Conservation (phyloP, 2,888 invertebrate genomes). For the Drosophila borborema region DNA sequence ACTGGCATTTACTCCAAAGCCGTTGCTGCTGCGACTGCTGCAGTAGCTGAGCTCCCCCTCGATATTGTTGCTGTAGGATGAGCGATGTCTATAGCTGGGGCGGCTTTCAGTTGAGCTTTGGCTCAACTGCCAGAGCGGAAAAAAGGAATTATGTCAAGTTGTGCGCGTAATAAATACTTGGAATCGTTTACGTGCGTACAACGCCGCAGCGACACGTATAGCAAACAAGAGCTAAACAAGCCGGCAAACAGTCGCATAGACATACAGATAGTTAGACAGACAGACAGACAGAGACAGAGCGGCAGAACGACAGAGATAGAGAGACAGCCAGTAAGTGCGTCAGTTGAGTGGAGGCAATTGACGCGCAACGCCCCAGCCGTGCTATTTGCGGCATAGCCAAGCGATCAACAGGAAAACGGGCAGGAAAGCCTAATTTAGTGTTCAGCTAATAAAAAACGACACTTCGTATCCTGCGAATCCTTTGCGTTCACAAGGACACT, state of each 20-base stretch:
- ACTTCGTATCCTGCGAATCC: constrained; percentile 29
- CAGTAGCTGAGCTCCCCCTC: constrained; percentile 49
- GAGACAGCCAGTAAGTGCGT: background rate
- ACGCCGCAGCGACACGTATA: constrained; percentile 70
- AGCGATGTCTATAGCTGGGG: constrained; percentile 21
- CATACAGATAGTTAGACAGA: background rate
- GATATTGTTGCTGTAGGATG: background rate
- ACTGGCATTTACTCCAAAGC: constrained; percentile 42
- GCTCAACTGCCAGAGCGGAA: constrained; percentile 65
- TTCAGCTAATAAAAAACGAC: constrained; percentile 44
- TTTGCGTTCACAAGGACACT: constrained; percentile 29
- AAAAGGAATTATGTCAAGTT: constrained; percentile 81
- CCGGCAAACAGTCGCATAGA: constrained; percentile 30
- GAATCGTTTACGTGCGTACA: constrained; percentile 78
- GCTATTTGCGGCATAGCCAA: constrained; percentile 18
- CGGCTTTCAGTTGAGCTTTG: constrained; percentile 23
- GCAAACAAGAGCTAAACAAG: constrained; percentile 61
- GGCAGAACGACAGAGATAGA: background rate
- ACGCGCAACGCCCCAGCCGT: constrained; percentile 21
- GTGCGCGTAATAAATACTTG: constrained; percentile 81
- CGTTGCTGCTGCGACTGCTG: constrained; percentile 48
- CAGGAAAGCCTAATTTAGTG: constrained; percentile 28
- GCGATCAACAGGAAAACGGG: background rate
- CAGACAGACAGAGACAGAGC: background rate
- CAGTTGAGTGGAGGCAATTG: constrained; percentile 44